Evolutionary conservation across 2,113 vertebrate species (phyloP), one percentile per base, ranked within the genome.

Genomic region (Dermatemys mawii): DNA sequence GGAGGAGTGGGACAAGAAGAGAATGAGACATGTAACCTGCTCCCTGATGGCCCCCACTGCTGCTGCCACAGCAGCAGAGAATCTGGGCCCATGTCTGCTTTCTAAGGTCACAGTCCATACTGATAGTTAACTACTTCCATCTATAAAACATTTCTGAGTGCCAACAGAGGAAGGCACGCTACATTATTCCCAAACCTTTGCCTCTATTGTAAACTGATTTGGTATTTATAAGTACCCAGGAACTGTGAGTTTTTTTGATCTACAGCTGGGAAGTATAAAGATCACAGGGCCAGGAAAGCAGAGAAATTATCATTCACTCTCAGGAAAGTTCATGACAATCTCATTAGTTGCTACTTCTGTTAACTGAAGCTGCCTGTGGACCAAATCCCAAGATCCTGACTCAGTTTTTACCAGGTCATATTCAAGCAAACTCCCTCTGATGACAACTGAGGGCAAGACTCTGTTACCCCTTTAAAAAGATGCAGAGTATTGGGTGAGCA

Each of bases 361-460:
- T 32, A 50, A 83, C 78, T 70, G 83, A 91, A 92, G 82, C 24
- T 60, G 54, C 73, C 90, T 89, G 5, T 1, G 17, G 80, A 78
- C 70, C 44, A 93, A 83, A 90, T 84, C 26, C 53, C 35, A 32
- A 80, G 78, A 88, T 35, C 57, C 57, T 63, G 57, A 35, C 44
- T 83, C 44, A 90, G 67, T 26, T 88, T 94, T 83, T 19, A 49
- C 86, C 2, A 0, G 57, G 8, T 60, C 14, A 10, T 21, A 83
- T 86, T 94, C 83, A 94, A 91, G 90, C 73, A 67, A 78, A 46
- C 49, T 50, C 53, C 38, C 50, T 78, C 81, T 88, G 81, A 93
- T 90, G 78, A 63, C 95, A 92, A 88, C 87, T 55, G 81, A 38
- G 86, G 57, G 0, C 2, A 53, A 87, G 89, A 81, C 17, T 63